Evolutionary conservation across 2,888 invertebrate species (phyloP), one percentile per base, ranked within the genome.

Genomic region (Heteromurus nitidus): DNA sequence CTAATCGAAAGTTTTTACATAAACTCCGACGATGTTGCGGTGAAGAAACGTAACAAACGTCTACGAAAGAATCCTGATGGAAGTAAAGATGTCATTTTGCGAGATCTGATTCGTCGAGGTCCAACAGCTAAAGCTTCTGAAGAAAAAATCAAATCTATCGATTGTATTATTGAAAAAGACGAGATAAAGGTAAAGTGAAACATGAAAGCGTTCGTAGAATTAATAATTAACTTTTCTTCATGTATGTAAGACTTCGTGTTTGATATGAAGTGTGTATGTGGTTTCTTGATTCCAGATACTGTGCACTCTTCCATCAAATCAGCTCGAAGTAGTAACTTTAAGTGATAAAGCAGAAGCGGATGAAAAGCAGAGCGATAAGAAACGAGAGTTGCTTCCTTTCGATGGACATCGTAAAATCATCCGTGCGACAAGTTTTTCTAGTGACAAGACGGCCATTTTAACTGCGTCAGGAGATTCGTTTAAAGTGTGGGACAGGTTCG

Each of bases 381-480:
- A 69, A 50, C 47, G 28, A 2, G 74, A 67, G n/a, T 36, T 84
- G 5, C 31, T 86, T 16, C 84, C 84, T 2, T 87, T 87, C 81
- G 86, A 94, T 16, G 98, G 98, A 0, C 99, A 99, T 90, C 94
- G 96, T 76, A 94, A 94, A 60, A 96, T 98, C 88, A 94, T 98
- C 5, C 92, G 96, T 67, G 93, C 95, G 24, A 91, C 99, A 24
- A 92, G 94, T 73, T 96, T 99, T 88, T 97, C 96, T 88, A 95
- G 95, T 1, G 98, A 98, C 89, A 96, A 95, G 88, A 91, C 96
- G 80, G 95, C 95, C 0, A 91, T 98, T 80, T 92, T 95, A 0
- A 95, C 98, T 0, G 97, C 94, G 0, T 94, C 97, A 85, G 94
- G 93, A 0, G 96, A 98, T 87, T 93, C 94, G 7, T 91, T 98